Base-by-base conservation (phyloP, 2,888 invertebrate genomes). In the Eupithecia insigniata region DNA sequence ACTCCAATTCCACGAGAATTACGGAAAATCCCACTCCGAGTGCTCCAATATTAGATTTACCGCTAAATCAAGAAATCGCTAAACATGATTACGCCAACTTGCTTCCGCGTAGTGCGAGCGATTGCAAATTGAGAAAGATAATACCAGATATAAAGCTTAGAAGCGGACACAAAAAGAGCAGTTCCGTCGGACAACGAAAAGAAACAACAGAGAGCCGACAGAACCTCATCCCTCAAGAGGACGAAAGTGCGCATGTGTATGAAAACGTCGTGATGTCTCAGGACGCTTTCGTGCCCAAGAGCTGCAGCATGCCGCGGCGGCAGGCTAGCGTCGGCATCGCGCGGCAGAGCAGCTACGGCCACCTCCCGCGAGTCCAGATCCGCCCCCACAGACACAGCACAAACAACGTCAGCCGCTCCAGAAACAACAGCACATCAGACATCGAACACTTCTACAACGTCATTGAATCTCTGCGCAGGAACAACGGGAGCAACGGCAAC, bases 291-390 rank as follows among this genome's bases (percentile, higher is more conserved):
- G 89, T 90, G 32, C 90, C 92, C 43, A 90, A 89, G 78, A 94
- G 92, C 78, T 93, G 93, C 81, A 93, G 91, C 80, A 93, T 94
- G 94, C 94, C 94, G 66, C 89, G 94, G 2, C 87, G 93, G 26
- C 90, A 89, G 73, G 85, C 89, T 62, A 83, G 85, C 73, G 88
- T 80, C 73, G 88, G 87, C 65, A 88, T 92, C 74, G 83, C 90
- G 43, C 86, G 93, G 5, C 94, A 93, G 79, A 88, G 88, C 86
- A 92, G 94, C 84, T 87, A 90, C 84, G 91, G 90, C 1, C 92
- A 90, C 61, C 83, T 91, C 68, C 92, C 93, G 34, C 88, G 92
- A 70, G 89, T 88, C 14, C 90, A 90, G 74, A 84, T 86, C 79
- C 90, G 91, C 79, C 89, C 89, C 70, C 90, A 87, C 78, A 81